Evolutionary conservation across 2,113 vertebrate genomes (phyloP), one percentile per base, ranked within the genome.

Genomic region (Malurus cyaneus): DNA sequence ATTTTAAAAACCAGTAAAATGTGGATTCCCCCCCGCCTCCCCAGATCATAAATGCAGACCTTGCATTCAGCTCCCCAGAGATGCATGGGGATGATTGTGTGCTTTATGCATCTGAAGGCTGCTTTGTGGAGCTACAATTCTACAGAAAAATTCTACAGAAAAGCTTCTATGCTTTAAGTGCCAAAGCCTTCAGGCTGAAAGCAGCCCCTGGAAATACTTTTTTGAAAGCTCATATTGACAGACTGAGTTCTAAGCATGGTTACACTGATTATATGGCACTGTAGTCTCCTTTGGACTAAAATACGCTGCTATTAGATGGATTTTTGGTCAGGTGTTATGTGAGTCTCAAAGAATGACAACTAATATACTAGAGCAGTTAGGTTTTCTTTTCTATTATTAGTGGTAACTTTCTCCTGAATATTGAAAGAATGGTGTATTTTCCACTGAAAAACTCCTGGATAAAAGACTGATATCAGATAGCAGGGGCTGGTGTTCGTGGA

Each of bases 261-360:
- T 97, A 85, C 34, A 88, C 50, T 88, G 91, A 86, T 96, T 96
- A 85, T 70, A 73, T 39, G 81, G 94, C 96, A 94, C 89, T 93
- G 64, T 6, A 65, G 32, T 66, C 89, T 92, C 80, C 89, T 89
- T 91, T 93, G 34, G 25, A 80, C 71, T 80, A 42, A 93, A 96
- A 78, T 62, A 29, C 8, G 0, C 67, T 0, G 2, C 82, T 92
- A 70, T 96, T 96, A 95, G 94, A 86, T 94, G 62, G 86, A 94
- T 95, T 96, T 96, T 94, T 83, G 89, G 73, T 90, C 70, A 73
- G 86, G 56, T 66, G 5, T 93, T 91, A 28, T 11, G 29, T 18
- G 42, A 84, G 12, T 79, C 56, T 95, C 89, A 80, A 49, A 93
- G 71, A 97, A 91, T 77, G 52, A 53, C 66, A 94, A 56, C 74